Conservation (phyloP, 2,797 vertebrate genomes). For the Coracias cyanogaster region DNA sequence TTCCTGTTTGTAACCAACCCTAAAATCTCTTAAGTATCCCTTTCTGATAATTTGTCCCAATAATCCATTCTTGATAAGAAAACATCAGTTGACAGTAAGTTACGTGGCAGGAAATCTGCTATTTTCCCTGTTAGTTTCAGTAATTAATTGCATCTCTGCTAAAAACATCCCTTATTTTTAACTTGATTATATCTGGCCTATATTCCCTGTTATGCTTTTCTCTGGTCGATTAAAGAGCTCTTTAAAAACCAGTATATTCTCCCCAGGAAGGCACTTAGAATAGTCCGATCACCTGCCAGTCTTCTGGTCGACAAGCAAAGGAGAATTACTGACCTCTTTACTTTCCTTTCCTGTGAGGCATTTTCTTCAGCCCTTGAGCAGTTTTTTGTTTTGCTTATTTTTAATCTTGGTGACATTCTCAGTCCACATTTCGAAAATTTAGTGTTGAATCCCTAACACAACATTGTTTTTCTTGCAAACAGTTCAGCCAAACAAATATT, state of each 20-base stretch:
- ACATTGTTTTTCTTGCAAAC: not conserved
- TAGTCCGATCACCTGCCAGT: not conserved
- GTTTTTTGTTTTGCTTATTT: not conserved
- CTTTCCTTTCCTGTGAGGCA: not conserved
- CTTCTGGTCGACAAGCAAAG: not conserved
- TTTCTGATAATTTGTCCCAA: not conserved
- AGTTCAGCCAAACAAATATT: not conserved
- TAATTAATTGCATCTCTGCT: slow-evolving; percentile 2
- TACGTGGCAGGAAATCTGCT: not conserved
- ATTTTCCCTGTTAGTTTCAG: not conserved
- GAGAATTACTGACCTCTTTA: slow-evolving; percentile 17
- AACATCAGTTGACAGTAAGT: not conserved
- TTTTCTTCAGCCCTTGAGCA: not conserved
- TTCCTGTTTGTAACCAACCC: not conserved
- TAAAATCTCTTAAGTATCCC: not conserved
- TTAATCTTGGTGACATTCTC: not conserved
- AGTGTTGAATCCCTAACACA: not conserved
- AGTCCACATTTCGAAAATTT: not conserved
- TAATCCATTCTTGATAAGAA: not conserved
- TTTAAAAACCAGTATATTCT: slow-evolving; percentile 8
- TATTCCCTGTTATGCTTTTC: not conserved
- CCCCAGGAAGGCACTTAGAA: slow-evolving; percentile 1
- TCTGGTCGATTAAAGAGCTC: not conserved
- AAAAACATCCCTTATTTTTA: slow-evolving; percentile 1
- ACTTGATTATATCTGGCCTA: not conserved